phyloP scores from a whole-genome alignment of 2,888 invertebrate genomes.

The Mesorhabditis belari region DNA sequence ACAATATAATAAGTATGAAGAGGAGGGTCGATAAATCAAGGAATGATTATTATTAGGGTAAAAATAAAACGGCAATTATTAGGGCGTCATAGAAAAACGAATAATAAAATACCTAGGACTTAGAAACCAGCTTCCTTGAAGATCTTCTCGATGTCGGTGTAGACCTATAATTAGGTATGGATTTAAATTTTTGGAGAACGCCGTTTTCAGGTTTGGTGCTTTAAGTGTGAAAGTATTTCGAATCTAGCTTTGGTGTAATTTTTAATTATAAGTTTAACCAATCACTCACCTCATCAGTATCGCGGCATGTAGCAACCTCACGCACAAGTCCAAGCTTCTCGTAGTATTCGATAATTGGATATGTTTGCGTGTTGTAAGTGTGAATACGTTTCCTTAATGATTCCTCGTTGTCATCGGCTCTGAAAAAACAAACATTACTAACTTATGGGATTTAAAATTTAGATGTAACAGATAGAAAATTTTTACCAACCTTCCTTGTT shows the following conservation, averaged over 20 bases:
- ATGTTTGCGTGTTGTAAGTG: conserved; percentile 49
- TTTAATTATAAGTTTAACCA: too few species aligned
- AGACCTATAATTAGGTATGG: conserved; percentile 11
- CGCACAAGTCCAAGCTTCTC: conserved; percentile 29
- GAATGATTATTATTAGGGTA: not conserved
- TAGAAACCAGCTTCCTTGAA: conserved; percentile 18
- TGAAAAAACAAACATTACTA: not conserved
- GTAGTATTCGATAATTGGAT: conserved; percentile 54
- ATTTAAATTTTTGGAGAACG: not conserved
- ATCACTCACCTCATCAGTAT: conserved; percentile 39
- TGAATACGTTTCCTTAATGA: conserved; percentile 70
- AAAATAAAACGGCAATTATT: not conserved
- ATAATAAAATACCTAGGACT: conserved; percentile 5
- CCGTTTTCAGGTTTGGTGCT: not conserved
- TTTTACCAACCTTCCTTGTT: conserved; percentile 55
- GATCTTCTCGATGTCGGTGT: conserved; percentile 7
- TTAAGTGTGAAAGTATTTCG: not conserved
- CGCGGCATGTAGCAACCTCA: conserved; percentile 30
- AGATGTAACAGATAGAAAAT: not conserved
- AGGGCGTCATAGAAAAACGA: not conserved
- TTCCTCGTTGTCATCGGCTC: conserved; percentile 82
- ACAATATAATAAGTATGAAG: too few species aligned
- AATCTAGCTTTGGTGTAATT: not conserved
- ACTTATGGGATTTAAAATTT: not conserved
- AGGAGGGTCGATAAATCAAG: too few species aligned